phyloP scores from a whole-genome alignment of 2,113 vertebrate species.

The Nycticebus coucang region DNA sequence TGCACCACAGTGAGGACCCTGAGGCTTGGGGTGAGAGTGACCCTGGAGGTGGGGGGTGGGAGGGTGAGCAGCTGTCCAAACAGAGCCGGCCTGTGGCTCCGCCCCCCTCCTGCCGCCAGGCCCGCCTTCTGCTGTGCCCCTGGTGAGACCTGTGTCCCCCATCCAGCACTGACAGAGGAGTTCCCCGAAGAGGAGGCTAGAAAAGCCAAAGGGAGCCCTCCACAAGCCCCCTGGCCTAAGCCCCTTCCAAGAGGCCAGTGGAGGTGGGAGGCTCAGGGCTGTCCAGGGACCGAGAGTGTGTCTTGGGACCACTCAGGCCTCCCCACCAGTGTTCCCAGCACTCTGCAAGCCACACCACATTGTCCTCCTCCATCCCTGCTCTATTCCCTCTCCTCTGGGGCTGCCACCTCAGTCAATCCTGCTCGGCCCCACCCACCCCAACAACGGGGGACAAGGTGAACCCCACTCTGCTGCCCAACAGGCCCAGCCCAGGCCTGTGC shows the following conservation, averaged over 20 bases:
- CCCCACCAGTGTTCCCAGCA: not conserved
- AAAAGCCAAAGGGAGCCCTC: accelerated
- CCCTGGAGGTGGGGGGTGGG: too few species aligned
- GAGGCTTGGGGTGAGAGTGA: too few species aligned
- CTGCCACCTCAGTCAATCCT: not conserved
- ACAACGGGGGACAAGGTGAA: not conserved
- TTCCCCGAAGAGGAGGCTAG: not conserved
- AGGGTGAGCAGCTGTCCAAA: not conserved
- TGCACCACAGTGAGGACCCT: too few species aligned
- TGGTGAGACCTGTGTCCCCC: not conserved
- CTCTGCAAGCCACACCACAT: not conserved
- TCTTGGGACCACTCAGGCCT: not conserved
- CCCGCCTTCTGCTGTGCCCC: not conserved
- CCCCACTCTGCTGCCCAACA: accelerated
- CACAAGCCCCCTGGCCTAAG: too few species aligned
- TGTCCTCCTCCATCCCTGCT: not conserved
- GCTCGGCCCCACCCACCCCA: not conserved
- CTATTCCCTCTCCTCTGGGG: not conserved
- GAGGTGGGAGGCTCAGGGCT: not conserved
- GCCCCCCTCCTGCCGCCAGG: too few species aligned
- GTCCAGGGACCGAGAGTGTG: not conserved
- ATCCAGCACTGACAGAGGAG: not conserved
- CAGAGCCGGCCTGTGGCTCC: not conserved
- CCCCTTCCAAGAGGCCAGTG: not conserved
- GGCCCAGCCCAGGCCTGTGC: accelerated